phyloP scores from a whole-genome alignment of 1,140 invertebrate species.

The Nylanderia fulva region DNA sequence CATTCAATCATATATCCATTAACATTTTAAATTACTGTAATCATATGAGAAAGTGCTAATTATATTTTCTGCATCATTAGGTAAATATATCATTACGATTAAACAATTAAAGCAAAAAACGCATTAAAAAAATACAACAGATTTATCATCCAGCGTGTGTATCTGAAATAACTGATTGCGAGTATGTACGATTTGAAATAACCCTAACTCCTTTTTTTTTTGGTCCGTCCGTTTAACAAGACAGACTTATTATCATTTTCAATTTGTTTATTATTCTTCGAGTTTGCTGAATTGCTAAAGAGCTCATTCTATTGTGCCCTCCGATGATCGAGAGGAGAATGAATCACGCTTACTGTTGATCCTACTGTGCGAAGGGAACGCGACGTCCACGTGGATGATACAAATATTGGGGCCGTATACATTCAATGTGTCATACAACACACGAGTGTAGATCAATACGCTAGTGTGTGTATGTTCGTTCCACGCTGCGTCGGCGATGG shows the following conservation, averaged over 20 bases:
- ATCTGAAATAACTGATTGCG: too few relatives aligned
- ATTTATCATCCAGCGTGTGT: background rate
- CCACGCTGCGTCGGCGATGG: slow-evolving; percentile 5
- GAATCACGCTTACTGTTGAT: slow-evolving; percentile 43
- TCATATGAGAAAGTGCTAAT: background rate
- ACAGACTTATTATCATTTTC: background rate
- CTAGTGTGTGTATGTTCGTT: slow-evolving; percentile 22
- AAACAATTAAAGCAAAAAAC: background rate
- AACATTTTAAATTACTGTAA: background rate
- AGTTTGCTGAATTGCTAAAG: slow-evolving; percentile 27
- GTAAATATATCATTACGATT: background rate
- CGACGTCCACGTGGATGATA: slow-evolving; percentile 50
- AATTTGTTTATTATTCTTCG: slow-evolving; percentile 32
- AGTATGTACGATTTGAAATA: background rate
- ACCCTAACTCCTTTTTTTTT: background rate
- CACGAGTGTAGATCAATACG: slow-evolving; percentile 31
- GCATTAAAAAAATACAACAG: background rate
- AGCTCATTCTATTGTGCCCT: slow-evolving; percentile 24
- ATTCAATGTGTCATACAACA: slow-evolving; percentile 43
- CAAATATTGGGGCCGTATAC: slow-evolving; percentile 52
- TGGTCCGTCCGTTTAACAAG: background rate
- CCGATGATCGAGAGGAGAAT: slow-evolving; percentile 20
- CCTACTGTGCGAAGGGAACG: slow-evolving; percentile 39
- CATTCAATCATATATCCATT: background rate
- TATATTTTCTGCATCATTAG: background rate